phyloP scores from a whole-genome alignment of 2,888 invertebrate genomes.

The Tanypteryx hageni region DNA sequence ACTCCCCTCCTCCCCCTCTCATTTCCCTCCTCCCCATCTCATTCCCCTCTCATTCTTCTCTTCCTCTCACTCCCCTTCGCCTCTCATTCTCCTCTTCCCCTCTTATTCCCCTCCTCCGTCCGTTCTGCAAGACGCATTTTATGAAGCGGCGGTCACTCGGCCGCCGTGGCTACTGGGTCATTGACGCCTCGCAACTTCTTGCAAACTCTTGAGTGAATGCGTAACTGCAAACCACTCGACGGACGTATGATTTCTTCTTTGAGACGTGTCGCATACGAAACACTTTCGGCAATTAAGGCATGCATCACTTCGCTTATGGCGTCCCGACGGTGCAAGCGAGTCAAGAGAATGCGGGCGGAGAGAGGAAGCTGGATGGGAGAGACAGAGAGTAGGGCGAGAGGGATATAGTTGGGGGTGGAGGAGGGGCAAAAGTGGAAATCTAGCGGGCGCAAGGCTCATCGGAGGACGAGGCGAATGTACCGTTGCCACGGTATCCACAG shows the following conservation, averaged over 20 bases:
- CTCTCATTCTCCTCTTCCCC: background rate
- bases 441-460: background rate
- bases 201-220: background rate
- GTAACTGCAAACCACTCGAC: background rate
- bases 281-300: background rate
- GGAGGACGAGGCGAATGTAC: background rate
- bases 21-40: background rate
- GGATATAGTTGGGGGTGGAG: background rate
- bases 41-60: background rate
- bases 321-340: no score
- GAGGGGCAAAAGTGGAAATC: background rate
- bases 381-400: background rate
- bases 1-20: background rate
- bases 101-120: background rate
- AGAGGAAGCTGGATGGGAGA: background rate
- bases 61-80: background rate
- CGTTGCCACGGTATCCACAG: background rate
- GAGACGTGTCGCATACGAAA: background rate
- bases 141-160: no score
- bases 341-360: background rate
- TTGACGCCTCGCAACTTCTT: background rate
- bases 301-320: no score
- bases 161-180: background rate
- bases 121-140: background rate
- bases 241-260: background rate